These are phyloP conservation scores for Notiomystis cincta DNA, from an alignment of 2,113 vertebrate species.

Conservation along the genomic window DNA sequence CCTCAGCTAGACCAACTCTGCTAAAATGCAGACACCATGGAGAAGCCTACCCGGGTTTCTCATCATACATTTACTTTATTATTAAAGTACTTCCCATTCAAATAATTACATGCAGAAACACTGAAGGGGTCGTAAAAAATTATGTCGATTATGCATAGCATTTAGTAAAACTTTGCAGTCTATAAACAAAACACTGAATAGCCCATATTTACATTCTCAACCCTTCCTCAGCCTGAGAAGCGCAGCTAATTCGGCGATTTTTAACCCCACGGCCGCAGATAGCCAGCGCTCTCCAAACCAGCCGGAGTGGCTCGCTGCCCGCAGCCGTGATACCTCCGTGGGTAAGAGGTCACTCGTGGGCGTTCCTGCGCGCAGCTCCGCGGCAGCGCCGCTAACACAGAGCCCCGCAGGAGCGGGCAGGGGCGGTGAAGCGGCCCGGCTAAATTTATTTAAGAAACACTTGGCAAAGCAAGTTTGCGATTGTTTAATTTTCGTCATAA, in stretches of 20 bases:
- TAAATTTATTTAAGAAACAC: slow-evolving; percentile 38
- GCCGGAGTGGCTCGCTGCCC: neutral
- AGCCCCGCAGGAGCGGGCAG: neutral
- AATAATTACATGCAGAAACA: neutral
- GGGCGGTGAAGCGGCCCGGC: neutral
- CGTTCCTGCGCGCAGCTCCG: neutral
- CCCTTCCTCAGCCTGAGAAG: neutral
- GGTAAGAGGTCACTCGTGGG: no score
- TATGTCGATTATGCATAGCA: neutral
- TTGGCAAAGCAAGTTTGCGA: slow-evolving; percentile 56
- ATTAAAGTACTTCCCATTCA: neutral
- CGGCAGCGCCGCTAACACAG: neutral
- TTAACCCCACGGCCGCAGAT: neutral
- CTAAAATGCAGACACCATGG: neutral
- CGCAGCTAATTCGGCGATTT: neutral
- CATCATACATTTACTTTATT: neutral
- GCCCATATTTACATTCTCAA: neutral
- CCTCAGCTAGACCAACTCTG: neutral
- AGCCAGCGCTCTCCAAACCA: neutral
- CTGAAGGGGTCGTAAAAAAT: neutral
- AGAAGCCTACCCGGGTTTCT: neutral
- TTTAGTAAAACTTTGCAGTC: neutral
- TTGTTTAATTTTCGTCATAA: slow-evolving; percentile 67
- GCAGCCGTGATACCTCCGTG: neutral
- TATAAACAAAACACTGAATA: neutral